Percentiles rank a stretch among this genome's conserved stretches.
These are phyloP conservation scores for Drosophila suboccidentalis DNA, from an alignment of 2,888 invertebrate species.

Conservation along the genomic window DNA sequence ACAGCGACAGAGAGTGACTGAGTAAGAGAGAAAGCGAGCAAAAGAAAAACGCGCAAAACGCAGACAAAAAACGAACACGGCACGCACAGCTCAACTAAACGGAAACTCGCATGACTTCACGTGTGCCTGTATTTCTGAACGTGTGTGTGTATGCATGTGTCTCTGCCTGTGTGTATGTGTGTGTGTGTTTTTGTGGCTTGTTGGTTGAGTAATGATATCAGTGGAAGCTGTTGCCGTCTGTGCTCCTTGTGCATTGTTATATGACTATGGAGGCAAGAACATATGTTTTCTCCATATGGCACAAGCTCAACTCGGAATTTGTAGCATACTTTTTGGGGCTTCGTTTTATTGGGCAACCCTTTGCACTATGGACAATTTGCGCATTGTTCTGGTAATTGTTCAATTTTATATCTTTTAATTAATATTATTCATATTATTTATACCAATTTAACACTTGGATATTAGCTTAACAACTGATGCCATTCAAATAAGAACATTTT, in stretches of 20 bases:
- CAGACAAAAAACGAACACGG: conserved; percentile 59
- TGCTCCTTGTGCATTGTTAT: conserved; percentile 42
- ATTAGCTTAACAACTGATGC: no score
- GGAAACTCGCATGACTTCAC: conserved; percentile 46
- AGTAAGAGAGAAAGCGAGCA: background rate
- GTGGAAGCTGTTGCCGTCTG: conserved; percentile 62
- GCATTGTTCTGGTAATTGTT: background rate
- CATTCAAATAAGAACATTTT: no score
- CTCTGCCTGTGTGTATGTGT: conserved; percentile 22
- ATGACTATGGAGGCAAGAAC: conserved; percentile 55
- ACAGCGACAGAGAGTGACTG: background rate
- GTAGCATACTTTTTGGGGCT: conserved; percentile 59
- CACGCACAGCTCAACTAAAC: conserved; percentile 54
- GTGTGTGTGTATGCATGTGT: background rate
- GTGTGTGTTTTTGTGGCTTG: conserved; percentile 53
- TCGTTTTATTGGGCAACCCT: conserved; percentile 30
- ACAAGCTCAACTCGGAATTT: conserved; percentile 37
- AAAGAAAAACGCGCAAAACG: conserved; percentile 39
- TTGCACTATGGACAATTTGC: background rate
- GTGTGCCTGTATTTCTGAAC: conserved; percentile 7
- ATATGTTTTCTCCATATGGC: conserved; percentile 68
- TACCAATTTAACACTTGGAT: no score
- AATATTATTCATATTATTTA: no score
- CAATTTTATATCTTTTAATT: background rate
- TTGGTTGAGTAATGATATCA: conserved; percentile 78